Base-by-base conservation (phyloP, 2,797 vertebrate species). In the Sebastes diaconus region DNA sequence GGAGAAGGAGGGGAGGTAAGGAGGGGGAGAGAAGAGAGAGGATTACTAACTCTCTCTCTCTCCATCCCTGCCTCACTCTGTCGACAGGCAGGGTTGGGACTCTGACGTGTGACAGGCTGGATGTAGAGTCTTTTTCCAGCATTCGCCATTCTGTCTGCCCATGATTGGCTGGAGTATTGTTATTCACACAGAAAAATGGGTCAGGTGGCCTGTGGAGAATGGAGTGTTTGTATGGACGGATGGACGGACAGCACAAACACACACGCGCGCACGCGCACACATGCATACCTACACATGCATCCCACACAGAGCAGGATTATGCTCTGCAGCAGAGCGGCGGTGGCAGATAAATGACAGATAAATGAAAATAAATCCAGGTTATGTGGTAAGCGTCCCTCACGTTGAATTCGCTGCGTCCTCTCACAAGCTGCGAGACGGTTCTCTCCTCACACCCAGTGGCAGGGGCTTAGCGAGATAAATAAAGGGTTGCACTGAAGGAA, bases 181-280 rank as follows among this genome's bases (percentile, higher is more conserved):
- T 94, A 92, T 94, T 93, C 92, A 84, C 89, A 86, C 79, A 84
- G 88, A 95, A 94, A 94, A 95, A 93, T 95, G 94, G 95, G 95
- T 95, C 94, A 95, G 91, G 87, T 85, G 91, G 88, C 93, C 92
- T 92, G 84, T 83, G 85, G 93, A 95, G 90, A 94, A 90, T 70
- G 86, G 74, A 88, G 88, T 91, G 84, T 91, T 92, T 88, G 92
- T 84, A 88, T 79, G 90, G 87, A 88, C 69, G 67, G 88, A 90
- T 32, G 77, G 87, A 87, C 32, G 69, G 85, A 89, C 78, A 50
- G 77, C 68, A 71, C 82, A 87, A 79, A 86, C 70, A 77, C 66
- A 82, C 82, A n/a, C 58, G 6, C 12, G 12, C 14, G 16, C 63
- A 16, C 36, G 18, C 20, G 9, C 39, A 67, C 77, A 65, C 58